Conservation (phyloP, 2,888 invertebrate species). For the Lepidonotus clava region DNA sequence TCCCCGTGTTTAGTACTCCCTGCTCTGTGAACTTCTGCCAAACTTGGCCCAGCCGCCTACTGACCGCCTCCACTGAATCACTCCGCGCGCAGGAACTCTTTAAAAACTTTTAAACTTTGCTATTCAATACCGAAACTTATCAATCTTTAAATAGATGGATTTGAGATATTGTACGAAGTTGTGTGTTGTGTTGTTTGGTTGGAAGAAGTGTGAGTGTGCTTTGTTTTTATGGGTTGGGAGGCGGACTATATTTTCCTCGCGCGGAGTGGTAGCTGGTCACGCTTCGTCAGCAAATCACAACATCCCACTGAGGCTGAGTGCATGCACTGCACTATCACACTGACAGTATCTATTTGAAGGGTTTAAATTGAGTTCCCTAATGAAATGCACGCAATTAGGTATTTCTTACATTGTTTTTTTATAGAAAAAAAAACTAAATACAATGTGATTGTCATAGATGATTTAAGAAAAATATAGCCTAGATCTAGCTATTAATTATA, state of each 20-base stretch:
- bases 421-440: no score
- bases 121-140: background rate
- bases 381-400: no score
- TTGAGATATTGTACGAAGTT: background rate
- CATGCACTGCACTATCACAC: no score
- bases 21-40: background rate
- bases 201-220: background rate
- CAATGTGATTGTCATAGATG: no score
- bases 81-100: background rate
- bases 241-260: background rate
- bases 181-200: background rate
- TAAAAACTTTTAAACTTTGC: conserved; percentile 18
- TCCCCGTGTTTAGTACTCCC: conserved; percentile 5
- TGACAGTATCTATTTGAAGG: no score
- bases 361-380: no score
- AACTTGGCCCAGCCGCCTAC: conserved; percentile 7
- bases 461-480: no score
- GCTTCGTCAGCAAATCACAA: background rate
- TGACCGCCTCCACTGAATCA: conserved; percentile 7
- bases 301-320: background rate
- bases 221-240: background rate
- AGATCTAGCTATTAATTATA: no score
- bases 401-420: no score
- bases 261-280: background rate
- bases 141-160: background rate